These are phyloP conservation scores for Cerceris rybyensis DNA, from an alignment of 2,888 invertebrate genomes.

Conservation along the genomic window DNA sequence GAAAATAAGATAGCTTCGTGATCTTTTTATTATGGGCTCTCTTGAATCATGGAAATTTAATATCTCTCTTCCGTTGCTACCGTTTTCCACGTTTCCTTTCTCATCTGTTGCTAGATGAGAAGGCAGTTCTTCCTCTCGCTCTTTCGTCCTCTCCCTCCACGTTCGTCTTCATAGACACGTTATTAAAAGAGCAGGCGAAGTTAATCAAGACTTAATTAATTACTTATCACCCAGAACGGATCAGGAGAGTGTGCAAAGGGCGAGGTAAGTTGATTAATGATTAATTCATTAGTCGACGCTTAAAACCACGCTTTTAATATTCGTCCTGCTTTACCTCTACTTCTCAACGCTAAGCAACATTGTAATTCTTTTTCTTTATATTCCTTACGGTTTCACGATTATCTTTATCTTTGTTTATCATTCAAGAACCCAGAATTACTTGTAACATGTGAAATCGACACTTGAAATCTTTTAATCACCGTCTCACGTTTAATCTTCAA, in stretches of 20 bases:
- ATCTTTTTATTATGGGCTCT: too few species aligned
- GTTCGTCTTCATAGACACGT: neutral
- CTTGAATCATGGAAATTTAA: too few species aligned
- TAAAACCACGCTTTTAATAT: constrained; percentile 6
- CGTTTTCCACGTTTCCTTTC: neutral
- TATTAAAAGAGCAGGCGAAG: constrained; percentile 12
- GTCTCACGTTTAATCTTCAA: too few species aligned
- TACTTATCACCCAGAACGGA: constrained; percentile 32
- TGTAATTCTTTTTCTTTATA: neutral
- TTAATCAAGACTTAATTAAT: constrained; percentile 42
- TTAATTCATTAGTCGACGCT: constrained; percentile 29
- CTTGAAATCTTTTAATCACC: too few species aligned
- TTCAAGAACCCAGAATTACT: too few species aligned
- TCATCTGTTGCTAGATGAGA: neutral
- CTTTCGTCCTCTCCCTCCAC: neutral
- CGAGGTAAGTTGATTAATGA: constrained; percentile 37
- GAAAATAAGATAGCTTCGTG: too few species aligned
- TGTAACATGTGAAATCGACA: too few species aligned
- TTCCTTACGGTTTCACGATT: neutral
- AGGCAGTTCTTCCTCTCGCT: neutral
- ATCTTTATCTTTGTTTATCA: neutral
- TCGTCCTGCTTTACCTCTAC: neutral
- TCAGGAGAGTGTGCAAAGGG: constrained; percentile 31
- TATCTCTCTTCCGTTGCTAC: too few species aligned
- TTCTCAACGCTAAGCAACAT: neutral